Base-by-base conservation (phyloP, 2,888 invertebrate genomes). In the Osedax frankpressi region DNA sequence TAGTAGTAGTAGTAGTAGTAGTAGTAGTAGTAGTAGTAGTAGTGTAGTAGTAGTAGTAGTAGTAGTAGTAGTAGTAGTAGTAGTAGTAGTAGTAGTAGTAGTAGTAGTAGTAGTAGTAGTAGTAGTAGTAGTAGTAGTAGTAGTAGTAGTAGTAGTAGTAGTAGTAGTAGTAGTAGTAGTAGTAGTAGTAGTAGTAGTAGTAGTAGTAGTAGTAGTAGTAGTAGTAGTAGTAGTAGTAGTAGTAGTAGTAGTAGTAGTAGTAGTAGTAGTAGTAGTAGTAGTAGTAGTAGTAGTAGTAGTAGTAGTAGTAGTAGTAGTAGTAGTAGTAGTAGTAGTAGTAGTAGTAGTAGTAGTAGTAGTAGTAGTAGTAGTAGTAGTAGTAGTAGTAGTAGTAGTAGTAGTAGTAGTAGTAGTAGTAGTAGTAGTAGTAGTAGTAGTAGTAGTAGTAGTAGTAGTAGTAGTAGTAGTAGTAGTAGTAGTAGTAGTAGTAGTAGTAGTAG, bases 281-380 rank as follows among this genome's bases (percentile, higher is more conserved):
- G 44, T 44, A 19, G 44, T 44, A 19, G 44, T 44, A 19, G 44
- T 44, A 19, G 6, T 44, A 19, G 44, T 44, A 19, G 44, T 44
- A 19, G 44, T 44, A 19, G 44, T 44, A 19, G 44, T 44, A 19
- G 44, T 44, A 44, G 44, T 44, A 19, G 44, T 44, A 19, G 44
- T 44, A 19, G 44, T 44, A 19, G 44, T 44, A 19, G 44, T 44
- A 19, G 44, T 44, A 70, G 72, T 72, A 70, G 72, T 71, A 70
- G 72, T 72, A 1, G 72, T 72, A 70, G 69, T 72, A 70, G 72
- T 72, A 70, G 69, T 72, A 70, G 69, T 72, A 70, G 69, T 72
- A 70, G 69, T 71, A 1, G 72, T 72, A 1, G 72, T 72, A 70
- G 72, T 71, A 70, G 72, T 71, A 70, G 69, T 72, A 70, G 72